These are phyloP conservation scores for Polydrusus tereticollis DNA, from an alignment of 2,888 invertebrate species.

Conservation along the genomic window DNA sequence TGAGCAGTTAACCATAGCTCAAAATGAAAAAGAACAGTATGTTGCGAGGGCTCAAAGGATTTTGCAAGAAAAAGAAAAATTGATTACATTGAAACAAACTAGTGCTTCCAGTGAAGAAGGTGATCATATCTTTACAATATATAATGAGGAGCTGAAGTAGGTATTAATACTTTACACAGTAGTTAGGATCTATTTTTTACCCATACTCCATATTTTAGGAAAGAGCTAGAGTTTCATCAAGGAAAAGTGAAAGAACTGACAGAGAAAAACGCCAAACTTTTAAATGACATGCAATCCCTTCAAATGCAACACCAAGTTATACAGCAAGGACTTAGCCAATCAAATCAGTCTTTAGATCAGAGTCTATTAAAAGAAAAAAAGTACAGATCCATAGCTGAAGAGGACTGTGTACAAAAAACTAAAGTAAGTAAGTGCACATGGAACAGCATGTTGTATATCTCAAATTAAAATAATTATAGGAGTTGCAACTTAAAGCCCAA, in stretches of 20 bases:
- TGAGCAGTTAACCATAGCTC: constrained; percentile 58
- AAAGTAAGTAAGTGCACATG: constrained; percentile 55
- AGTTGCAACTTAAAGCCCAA: constrained; percentile 67
- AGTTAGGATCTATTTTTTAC: no score
- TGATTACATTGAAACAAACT: constrained; percentile 69
- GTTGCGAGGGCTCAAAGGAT: constrained; percentile 84
- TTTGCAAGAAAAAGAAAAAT: constrained; percentile 81
- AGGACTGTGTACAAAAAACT: constrained; percentile 63
- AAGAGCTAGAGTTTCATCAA: constrained; percentile 67
- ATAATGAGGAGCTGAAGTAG: constrained; percentile 62
- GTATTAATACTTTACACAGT: no score
- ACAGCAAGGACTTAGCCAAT: constrained; percentile 65
- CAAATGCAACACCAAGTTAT: constrained; percentile 64
- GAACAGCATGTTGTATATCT: no score
- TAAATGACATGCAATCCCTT: constrained; percentile 65
- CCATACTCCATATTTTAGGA: constrained; percentile 61
- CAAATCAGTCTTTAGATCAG: constrained; percentile 63
- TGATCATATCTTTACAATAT: constrained; percentile 55
- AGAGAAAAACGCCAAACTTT: constrained; percentile 68
- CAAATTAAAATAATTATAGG: no score
- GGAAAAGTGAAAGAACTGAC: constrained; percentile 65
- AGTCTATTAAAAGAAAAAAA: constrained; percentile 66
- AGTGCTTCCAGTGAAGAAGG: constrained; percentile 50
- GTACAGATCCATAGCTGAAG: constrained; percentile 66
- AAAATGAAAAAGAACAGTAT: constrained; percentile 79